Evolutionary conservation across 2,113 vertebrate species (phyloP), one percentile per base, ranked within the genome.

Genomic region (Eulemur macaco): DNA sequence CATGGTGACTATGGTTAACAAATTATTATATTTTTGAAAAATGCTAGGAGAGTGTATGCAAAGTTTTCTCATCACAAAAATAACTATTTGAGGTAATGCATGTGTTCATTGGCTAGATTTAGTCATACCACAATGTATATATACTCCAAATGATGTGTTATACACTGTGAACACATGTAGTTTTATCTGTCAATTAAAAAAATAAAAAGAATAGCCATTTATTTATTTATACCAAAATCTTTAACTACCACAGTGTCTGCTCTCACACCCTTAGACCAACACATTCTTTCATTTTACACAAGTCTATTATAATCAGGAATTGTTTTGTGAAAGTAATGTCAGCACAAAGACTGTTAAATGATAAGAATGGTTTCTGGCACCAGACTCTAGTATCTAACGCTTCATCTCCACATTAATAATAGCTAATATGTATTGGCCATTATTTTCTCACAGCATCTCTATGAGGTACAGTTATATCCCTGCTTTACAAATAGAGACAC

Each of bases 341-440:
- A 96, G n/a, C 8, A 94, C 47, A 89, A 78, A 89, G 25, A 42
- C 50, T 37, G 17, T 60, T 74, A 68, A 56, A 63, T 91, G 86
- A 78, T 93, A 85, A 93, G 69, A 84, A 94, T 37, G 34, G 3
- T 47, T 90, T 92, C 56, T 96, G 85, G 76, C 56, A 90, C 47
- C 50, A 89, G 25, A 2, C 17, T 71, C 68, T 87, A 17, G 68
- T 45, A 87, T 84, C 10, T 64, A 83, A 86, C 63, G 18, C 58
- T 95, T 86, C 1, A 63, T 63, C 74, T 92, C 45, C 39, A 91
- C 45, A 63, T 58, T 54, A 80, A 86, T 83, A 73, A 68, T 60
- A 68, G 68, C 20, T 73, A 77, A 78, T 87, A 84, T 86, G 95
- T 92, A 76, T 81, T 69, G 45, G 50, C 56, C 37, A 63, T 71